Percentiles rank a stretch among this genome's conserved stretches.
Evolutionary conservation across 53 echinoderm and acorn worm species (phyloP).

Genomic region (Pentamera pediparva): DNA sequence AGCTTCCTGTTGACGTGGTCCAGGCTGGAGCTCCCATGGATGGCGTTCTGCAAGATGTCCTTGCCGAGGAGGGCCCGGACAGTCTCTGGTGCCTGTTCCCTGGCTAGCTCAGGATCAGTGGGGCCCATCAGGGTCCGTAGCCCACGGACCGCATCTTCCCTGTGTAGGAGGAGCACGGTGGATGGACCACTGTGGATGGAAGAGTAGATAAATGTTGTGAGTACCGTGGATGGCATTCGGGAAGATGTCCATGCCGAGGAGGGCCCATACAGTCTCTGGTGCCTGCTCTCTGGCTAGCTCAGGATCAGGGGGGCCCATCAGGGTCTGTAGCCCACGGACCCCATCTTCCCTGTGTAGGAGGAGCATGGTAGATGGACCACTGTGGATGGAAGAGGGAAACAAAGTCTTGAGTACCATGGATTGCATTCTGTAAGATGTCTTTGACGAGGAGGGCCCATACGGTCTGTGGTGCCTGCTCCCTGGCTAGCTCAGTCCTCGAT

Average conservation of each 20-base stretch:
- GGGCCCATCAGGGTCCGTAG: conserved; percentile 92
- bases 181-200: conserved; percentile 72
- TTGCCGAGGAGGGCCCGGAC: conserved; percentile 76
- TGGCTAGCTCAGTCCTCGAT: conserved; percentile 8
- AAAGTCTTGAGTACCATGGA: conserved; percentile 80
- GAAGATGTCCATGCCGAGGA: not conserved
- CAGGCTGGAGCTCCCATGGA: conserved; percentile 72
- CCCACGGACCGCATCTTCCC: conserved; percentile 81
- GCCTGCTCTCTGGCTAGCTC: not conserved
- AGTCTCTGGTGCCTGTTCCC: not conserved
- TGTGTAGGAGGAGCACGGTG: conserved; percentile 77
- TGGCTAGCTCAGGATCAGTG: not conserved
- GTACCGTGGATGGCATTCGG: conserved; percentile 92
- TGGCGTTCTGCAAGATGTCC: conserved; percentile 78
- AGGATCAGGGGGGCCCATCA: conserved; percentile 76
- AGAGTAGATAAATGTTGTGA: conserved; percentile 42
- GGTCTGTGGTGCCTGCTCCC: not conserved
- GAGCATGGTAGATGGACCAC: conserved; percentile 93
- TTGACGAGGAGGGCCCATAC: not conserved
- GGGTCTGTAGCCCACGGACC: conserved; percentile 55
- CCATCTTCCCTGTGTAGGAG: conserved; percentile 88
- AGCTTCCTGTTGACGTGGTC: not conserved
- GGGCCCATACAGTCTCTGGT: not conserved
- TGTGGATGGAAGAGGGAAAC: conserved; percentile 27
- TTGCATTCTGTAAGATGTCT: conserved; percentile 62